A percentile compares a stretch with the other conserved stretches of the same genome.
These are phyloP conservation scores for Electrona antarctica DNA, from an alignment of 2,113 vertebrate genomes.

Conservation along the genomic window DNA sequence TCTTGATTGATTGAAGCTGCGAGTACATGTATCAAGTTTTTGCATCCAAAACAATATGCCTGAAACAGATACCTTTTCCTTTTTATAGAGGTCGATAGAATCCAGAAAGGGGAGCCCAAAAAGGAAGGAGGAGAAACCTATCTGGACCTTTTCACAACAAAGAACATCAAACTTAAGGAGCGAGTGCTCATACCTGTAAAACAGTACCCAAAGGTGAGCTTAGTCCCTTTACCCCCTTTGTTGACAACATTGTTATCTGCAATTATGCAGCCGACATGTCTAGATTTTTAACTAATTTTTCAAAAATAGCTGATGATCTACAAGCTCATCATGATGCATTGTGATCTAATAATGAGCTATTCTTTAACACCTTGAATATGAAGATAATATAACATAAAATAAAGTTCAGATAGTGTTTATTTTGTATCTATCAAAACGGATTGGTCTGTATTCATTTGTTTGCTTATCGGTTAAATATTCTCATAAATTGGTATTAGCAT, in stretches of 20 bases:
- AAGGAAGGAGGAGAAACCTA: constrained; percentile 90
- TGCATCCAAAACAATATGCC: constrained; percentile 1
- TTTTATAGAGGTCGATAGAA: constrained; percentile 91
- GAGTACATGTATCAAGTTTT: background rate
- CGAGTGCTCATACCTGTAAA: constrained; percentile 97
- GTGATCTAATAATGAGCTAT: too few species aligned
- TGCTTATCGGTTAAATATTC: too few species aligned
- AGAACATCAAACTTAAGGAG: constrained; percentile 98
- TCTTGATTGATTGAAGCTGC: constrained; percentile 2
- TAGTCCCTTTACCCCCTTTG: background rate
- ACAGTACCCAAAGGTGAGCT: constrained; percentile 94
- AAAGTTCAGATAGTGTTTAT: too few species aligned
- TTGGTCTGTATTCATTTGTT: too few species aligned
- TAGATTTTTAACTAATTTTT: too few species aligned
- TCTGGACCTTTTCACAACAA: constrained; percentile 96
- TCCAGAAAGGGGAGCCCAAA: constrained; percentile 92
- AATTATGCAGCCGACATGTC: too few species aligned
- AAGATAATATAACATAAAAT: too few species aligned
- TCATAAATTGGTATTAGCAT: too few species aligned
- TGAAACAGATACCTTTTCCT: constrained; percentile 50
- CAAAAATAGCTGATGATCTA: too few species aligned
- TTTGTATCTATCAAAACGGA: too few species aligned
- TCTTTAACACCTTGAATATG: too few species aligned
- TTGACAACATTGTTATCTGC: background rate
- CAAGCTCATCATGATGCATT: too few species aligned